Percentiles rank a stretch among this genome's conserved stretches.
Evolutionary conservation across 2,888 invertebrate species (phyloP).

Genomic region (Pantelozetes paolii): DNA sequence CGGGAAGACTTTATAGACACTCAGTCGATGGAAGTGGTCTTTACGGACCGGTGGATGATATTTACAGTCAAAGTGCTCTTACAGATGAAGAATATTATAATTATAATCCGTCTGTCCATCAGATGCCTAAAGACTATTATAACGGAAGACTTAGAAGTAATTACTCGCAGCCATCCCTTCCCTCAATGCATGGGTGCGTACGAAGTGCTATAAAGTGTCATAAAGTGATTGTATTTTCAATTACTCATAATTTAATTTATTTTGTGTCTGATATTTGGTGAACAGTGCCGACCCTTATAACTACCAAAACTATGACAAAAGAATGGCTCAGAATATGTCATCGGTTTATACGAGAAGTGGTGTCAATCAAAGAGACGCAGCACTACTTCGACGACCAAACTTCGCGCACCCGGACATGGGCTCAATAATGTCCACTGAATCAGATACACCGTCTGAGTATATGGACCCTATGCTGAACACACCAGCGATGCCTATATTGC

Average conservation of each 20-base stretch:
- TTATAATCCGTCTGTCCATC: background rate
- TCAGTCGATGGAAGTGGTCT: slow-evolving; percentile 31
- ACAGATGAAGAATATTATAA: slow-evolving; percentile 14
- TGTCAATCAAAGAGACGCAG: background rate
- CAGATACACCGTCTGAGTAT: slow-evolving; percentile 52
- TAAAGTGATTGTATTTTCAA: too few relatives aligned
- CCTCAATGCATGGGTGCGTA: background rate
- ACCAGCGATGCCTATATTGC: slow-evolving; percentile 60
- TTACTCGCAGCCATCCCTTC: slow-evolving; percentile 30
- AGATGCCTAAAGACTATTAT: slow-evolving; percentile 27
- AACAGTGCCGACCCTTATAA: background rate
- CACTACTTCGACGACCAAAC: slow-evolving; percentile 29
- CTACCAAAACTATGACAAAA: background rate
- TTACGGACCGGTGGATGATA: background rate
- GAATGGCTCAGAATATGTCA: background rate
- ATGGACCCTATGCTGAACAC: slow-evolving; percentile 49
- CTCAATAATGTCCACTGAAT: slow-evolving; percentile 39
- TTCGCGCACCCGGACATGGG: slow-evolving; percentile 31
- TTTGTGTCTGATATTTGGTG: background rate
- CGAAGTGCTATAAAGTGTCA: background rate
- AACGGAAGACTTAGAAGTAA: slow-evolving; percentile 28
- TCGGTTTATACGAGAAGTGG: slow-evolving; percentile 3
- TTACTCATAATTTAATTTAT: too few relatives aligned
- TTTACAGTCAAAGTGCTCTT: slow-evolving; percentile 17
- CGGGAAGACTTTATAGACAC: slow-evolving; percentile 38